Evolutionary conservation across 2,113 vertebrate species (phyloP).

Genomic region (Gavia stellata): DNA sequence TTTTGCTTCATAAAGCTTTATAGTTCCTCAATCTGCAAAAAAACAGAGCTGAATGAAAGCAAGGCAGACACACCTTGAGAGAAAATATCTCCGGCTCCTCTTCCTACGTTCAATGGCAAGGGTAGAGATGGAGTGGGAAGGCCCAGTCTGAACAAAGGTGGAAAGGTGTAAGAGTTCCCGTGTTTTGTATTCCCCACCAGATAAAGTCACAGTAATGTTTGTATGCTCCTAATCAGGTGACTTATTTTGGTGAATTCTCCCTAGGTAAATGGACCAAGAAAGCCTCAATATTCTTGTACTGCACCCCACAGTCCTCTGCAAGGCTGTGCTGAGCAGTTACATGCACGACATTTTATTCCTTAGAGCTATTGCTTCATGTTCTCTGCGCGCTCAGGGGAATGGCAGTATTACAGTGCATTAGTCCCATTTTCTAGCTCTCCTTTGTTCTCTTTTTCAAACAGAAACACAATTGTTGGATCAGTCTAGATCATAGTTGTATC

Average conservation of each 20-base stretch:
- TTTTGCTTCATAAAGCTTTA: background rate
- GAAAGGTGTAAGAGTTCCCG: background rate
- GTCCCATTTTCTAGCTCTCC: background rate
- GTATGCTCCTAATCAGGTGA: background rate
- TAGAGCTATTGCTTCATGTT: background rate
- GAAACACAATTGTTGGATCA: background rate
- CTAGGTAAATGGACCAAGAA: background rate
- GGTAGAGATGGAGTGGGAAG: background rate
- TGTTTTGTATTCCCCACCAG: background rate
- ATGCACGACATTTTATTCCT: background rate
- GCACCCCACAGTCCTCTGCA: background rate
- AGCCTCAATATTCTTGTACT: background rate
- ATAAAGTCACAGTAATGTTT: background rate
- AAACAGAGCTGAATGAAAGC: background rate
- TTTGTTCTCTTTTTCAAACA: background rate
- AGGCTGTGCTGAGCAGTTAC: background rate
- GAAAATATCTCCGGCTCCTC: rapidly evolving
- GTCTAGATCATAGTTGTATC: background rate
- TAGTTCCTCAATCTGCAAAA: background rate
- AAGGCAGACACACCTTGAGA: background rate
- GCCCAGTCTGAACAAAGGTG: background rate
- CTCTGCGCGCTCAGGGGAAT: background rate
- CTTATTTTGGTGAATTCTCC: background rate
- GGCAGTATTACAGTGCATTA: background rate
- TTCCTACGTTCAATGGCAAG: background rate